These are phyloP conservation scores for Carapus acus DNA, from an alignment of 2,797 vertebrate genomes.

Conservation along the genomic window DNA sequence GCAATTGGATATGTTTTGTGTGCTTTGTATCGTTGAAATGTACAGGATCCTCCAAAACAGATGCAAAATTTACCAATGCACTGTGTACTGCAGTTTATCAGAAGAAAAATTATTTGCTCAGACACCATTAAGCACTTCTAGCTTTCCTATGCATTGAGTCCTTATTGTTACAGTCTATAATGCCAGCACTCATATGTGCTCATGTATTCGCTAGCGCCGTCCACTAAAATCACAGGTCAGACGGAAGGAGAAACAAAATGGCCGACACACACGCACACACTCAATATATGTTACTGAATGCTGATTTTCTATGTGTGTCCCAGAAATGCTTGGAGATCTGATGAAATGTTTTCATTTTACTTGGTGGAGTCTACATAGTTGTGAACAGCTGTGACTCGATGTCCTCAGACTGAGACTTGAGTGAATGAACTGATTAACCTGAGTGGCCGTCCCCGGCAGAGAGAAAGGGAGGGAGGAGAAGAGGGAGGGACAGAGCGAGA, in stretches of 20 bases:
- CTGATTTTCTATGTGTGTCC: constrained; percentile 16
- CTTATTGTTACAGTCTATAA: constrained; percentile 1
- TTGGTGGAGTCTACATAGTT: constrained; percentile 56
- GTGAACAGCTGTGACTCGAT: constrained; percentile 61
- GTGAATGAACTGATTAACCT: constrained; percentile 78
- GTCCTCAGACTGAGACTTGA: constrained; percentile 65
- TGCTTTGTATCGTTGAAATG: too few species aligned
- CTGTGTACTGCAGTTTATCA: too few species aligned
- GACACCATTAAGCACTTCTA: background rate
- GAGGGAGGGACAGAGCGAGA: too few species aligned
- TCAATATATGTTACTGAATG: constrained; percentile 13
- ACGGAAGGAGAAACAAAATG: constrained; percentile 54
- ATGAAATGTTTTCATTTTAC: constrained; percentile 56
- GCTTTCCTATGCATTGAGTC: background rate
- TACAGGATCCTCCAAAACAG: too few species aligned
- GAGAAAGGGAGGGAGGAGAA: constrained; percentile 15
- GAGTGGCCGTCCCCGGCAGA: constrained; percentile 65
- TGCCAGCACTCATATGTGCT: background rate
- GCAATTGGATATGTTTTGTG: too few species aligned
- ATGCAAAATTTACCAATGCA: too few species aligned
- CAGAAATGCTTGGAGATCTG: constrained; percentile 31
- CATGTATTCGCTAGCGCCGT: constrained; percentile 2
- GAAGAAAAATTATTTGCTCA: background rate
- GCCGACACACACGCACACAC: constrained; percentile 14
- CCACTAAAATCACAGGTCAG: constrained; percentile 11